Evolutionary conservation across 2,888 invertebrate genomes (phyloP).

Genomic region (Campaea margaritaria): DNA sequence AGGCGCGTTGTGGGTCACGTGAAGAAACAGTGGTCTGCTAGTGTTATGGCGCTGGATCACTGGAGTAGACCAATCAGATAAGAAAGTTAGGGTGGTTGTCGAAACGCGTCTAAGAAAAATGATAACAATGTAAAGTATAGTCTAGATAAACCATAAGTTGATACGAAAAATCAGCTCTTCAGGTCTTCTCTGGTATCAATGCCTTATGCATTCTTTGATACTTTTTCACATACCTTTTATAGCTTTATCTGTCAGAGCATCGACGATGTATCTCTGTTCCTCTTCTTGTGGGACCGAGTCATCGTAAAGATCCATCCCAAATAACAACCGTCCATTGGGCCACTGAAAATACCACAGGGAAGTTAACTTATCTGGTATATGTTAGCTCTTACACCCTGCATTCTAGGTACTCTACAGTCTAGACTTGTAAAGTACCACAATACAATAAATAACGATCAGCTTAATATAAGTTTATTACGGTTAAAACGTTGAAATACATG

Average conservation of each 20-base stretch:
- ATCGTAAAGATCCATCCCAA: conserved; percentile 73
- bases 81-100: too few relatives aligned
- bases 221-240: conserved; percentile 56
- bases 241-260: conserved; percentile 74
- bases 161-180: too few relatives aligned
- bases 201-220: too few relatives aligned
- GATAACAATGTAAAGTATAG: too few relatives aligned
- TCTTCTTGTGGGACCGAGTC: conserved; percentile 64
- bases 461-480: too few relatives aligned
- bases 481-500: too few relatives aligned
- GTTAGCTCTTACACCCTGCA: too few relatives aligned
- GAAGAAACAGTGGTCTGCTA: conserved; percentile 90
- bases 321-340: conserved; percentile 68
- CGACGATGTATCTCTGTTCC: conserved; percentile 73
- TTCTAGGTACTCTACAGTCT: too few relatives aligned
- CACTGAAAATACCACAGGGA: conserved; percentile 57
- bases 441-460: too few relatives aligned
- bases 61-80: conserved; percentile 46
- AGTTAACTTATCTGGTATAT: not conserved
- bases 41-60: conserved; percentile 87
- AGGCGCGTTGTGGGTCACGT: conserved; percentile 92
- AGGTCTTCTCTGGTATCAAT: too few relatives aligned
- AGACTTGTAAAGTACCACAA: too few relatives aligned
- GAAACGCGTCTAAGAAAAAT: not conserved
- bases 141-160: too few relatives aligned